Base-by-base conservation (phyloP, 2,888 invertebrate genomes). In the Ypsolopha sequella region DNA sequence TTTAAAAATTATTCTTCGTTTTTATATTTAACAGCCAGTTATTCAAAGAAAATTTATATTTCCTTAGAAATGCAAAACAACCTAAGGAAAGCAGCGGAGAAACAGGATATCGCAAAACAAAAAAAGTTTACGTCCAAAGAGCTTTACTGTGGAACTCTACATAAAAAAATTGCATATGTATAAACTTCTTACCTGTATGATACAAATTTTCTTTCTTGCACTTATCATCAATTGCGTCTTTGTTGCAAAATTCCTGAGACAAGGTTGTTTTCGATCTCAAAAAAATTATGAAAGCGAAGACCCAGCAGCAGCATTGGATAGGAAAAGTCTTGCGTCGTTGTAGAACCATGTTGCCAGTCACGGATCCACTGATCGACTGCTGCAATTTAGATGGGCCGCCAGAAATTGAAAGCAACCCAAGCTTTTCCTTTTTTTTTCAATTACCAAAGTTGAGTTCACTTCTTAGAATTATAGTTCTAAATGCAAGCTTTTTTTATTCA, bases 341-440 rank as follows among this genome's bases (percentile, higher is more conserved):
- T 58, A 69, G 55, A 56, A 55, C 65, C 80, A 79, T 80, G 68
- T 76, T 80, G 62, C 54, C 72, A 53, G 58, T 49, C 52, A 67
- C 66, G 66, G 67, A 59, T 62, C 61, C 58, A 50, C 56, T 56
- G 53, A 55, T n/a, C 59, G 66, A 80, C 76, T 80, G 76, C 58
- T 58, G 54, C 53, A 24, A 50, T 50, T 36, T 51, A 55, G 56
- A 59, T 56, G 57, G 56, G 61, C 64, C 60, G 64, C 63, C 68
- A 65, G 65, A 77, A 67, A 80, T 79, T 68, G 74, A 70, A 24
- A 24, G 24, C 24, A 2, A 24, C 24, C 24, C 24, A 24, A 24
- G 24, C 24, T 24, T 24, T 24, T 24, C 24, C 24, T 24, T 24
- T 24, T 24, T 24, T 24, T 24, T 24, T 24, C 24, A 24, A 24